phyloP scores from a whole-genome alignment of 1,140 invertebrate species.

The Parapsyche elsis region DNA sequence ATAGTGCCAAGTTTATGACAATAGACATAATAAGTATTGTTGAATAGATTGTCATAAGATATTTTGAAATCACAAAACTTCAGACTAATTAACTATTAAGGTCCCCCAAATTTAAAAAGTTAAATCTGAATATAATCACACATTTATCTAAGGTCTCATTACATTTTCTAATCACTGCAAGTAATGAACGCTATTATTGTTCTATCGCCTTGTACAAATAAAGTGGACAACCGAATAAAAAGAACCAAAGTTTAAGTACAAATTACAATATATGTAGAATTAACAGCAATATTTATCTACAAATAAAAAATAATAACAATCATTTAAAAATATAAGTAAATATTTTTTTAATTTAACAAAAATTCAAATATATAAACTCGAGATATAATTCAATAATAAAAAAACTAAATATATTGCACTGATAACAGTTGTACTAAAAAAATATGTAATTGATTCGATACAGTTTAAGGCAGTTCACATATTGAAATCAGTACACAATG shows the following conservation, averaged over 20 bases:
- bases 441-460: too few relatives aligned
- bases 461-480: too few relatives aligned
- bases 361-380: too few relatives aligned
- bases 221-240: too few relatives aligned
- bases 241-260: background rate
- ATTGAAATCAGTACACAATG: too few relatives aligned
- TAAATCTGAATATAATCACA: background rate
- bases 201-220: too few relatives aligned
- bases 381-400: too few relatives aligned
- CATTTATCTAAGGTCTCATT: background rate
- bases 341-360: too few relatives aligned
- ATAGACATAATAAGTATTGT: background rate
- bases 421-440: too few relatives aligned
- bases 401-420: too few relatives aligned
- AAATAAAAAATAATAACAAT: slow-evolving; percentile 5
- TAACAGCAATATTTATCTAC: background rate
- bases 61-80: background rate
- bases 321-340: background rate
- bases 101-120: background rate
- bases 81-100: background rate
- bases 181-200: too few relatives aligned
- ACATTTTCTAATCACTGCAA: background rate
- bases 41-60: background rate
- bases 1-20: background rate
- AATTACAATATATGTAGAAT: background rate